Conservation (phyloP, 2,888 invertebrate genomes). For the Hirtodrosophila trivittata region DNA sequence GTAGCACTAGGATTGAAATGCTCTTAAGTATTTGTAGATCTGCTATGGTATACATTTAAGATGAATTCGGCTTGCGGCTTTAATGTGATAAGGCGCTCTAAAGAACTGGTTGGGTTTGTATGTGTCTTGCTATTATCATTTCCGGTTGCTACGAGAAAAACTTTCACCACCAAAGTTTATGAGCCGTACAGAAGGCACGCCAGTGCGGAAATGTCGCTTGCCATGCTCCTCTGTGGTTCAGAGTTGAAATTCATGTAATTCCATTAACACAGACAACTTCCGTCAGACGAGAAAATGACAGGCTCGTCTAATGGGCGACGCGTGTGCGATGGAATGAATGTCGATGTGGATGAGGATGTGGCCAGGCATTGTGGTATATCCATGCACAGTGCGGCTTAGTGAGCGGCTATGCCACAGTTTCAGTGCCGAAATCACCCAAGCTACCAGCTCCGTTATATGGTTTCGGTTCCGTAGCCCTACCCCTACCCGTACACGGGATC, state of each 20-base stretch:
- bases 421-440: too few species aligned
- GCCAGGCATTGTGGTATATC: constrained; percentile 35
- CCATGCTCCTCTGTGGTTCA: constrained; percentile 59
- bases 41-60: too few species aligned
- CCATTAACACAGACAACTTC: constrained; percentile 77
- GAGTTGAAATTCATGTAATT: constrained; percentile 77
- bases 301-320: constrained; percentile 65
- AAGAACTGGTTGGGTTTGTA: constrained; percentile 2
- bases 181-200: constrained; percentile 24
- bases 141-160: constrained; percentile 48
- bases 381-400: constrained; percentile 22
- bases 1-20: too few species aligned
- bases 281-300: constrained; percentile 67
- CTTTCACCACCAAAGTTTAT: constrained; percentile 58
- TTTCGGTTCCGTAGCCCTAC: constrained; percentile 17
- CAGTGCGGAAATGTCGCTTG: constrained; percentile 47
- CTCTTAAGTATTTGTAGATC: too few species aligned
- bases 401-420: too few species aligned
- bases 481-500: too few species aligned
- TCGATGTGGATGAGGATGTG: too few species aligned
- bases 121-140: constrained; percentile 49
- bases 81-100: constrained; percentile 28
- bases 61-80: constrained; percentile 13
- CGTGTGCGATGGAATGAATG: constrained; percentile 38
- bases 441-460: constrained; percentile 12